These are phyloP conservation scores for Hylomyscus alleni DNA, from an alignment of 2,797 vertebrate species.

Conservation along the genomic window DNA sequence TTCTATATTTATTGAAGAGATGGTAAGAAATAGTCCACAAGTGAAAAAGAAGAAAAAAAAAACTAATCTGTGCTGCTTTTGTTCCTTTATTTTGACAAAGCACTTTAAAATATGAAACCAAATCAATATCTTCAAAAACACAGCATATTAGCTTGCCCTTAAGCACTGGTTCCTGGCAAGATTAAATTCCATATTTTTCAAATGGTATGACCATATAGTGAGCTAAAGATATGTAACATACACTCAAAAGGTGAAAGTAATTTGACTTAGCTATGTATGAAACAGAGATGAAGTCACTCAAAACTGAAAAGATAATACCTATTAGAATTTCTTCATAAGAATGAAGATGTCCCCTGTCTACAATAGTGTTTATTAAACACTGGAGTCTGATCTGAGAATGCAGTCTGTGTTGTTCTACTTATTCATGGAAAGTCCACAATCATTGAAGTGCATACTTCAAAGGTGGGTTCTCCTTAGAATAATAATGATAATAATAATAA, in stretches of 20 bases:
- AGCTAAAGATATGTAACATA: constrained; percentile 57
- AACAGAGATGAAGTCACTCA: constrained; percentile 49
- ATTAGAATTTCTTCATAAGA: constrained; percentile 3
- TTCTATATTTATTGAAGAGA: constrained; percentile 14
- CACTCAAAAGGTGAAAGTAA: constrained; percentile 65
- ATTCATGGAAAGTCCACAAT: background rate
- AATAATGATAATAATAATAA: too few relatives aligned
- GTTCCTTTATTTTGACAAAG: constrained; percentile 39
- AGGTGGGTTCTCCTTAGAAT: background rate
- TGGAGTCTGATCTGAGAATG: background rate
- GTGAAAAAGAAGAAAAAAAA: constrained; percentile 41
- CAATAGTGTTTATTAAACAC: background rate
- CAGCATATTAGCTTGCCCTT: constrained; percentile 59
- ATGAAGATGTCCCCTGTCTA: background rate
- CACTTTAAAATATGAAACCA: constrained; percentile 62
- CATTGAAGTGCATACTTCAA: background rate
- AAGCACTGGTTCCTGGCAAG: constrained; percentile 64
- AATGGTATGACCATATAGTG: constrained; percentile 57
- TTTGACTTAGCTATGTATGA: constrained; percentile 63
- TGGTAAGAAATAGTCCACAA: background rate
- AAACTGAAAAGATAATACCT: constrained; percentile 22
- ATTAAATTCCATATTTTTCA: constrained; percentile 58
- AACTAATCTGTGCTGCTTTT: background rate
- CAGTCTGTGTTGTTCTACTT: background rate
- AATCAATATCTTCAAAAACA: constrained; percentile 57